Evolutionary conservation across 2,113 vertebrate species (phyloP), one percentile per base, ranked within the genome.

Genomic region (Loxodonta africana): DNA sequence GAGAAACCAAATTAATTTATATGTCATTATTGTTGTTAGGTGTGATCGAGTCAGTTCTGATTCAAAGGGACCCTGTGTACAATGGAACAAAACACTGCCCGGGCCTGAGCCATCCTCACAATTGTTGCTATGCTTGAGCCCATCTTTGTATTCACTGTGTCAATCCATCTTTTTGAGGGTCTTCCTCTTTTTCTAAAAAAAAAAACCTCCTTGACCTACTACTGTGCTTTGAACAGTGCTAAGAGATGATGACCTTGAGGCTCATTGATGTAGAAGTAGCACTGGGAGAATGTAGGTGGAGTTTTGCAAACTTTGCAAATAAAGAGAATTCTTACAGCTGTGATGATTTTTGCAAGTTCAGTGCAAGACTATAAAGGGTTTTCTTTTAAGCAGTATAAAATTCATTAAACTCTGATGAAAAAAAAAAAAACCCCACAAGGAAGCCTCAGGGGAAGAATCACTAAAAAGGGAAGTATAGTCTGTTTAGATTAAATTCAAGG

Each of bases 401-500:
- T 97, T 94, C 65, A 96, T 96, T 96, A 93, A 93, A 78, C 93
- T 89, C 14, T 78, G 30, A 96, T 37, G 41, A 44, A 10, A 6
- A 57, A 57, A 4, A 11, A 81, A 53, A 65, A 95, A 96, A 91
- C 8, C 2, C 53, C 62, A 91, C 33, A 69, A 83, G 94, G 69
- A 88, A 84, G 89, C 96, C 96, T 95, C 17, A 37, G 95, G 92
- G 83, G 94, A 97, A 91, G 57, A 95, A 48, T 83, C n/a, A 17
- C 80, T 74, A 92, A 86, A 94, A 97, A 84, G 25, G 11, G 84
- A 96, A 93, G 25, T 83, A 44, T 25, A 78, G 33, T 90, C 63
- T 84, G 46, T 90, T 86, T 90, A 95, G 93, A 98, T 90, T 96
- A 95, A 94, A 96, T 95, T 94, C 87, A 96, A 96, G 90, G n/a